Evolutionary conservation across 2,888 invertebrate species (phyloP).

Genomic region (Elmis aenea): DNA sequence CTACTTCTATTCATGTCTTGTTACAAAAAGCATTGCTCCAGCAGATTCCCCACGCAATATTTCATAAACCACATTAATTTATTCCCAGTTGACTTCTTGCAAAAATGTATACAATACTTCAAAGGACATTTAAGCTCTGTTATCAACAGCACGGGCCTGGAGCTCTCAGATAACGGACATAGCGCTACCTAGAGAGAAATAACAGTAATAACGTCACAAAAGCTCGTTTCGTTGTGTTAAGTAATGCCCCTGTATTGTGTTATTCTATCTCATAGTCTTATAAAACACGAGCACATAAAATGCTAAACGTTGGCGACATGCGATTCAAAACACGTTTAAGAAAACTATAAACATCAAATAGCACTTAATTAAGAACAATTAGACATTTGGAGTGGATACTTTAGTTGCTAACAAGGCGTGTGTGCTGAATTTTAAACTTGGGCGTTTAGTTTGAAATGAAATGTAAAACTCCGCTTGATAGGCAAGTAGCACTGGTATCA

Average conservation of each 20-base stretch:
- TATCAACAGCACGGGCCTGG: constrained; percentile 33
- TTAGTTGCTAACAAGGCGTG: too few species aligned
- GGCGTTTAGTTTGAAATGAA: neutral
- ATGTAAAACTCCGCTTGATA: neutral
- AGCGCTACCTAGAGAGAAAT: constrained; percentile 34
- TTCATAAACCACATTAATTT: constrained; percentile 12
- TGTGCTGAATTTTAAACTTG: neutral
- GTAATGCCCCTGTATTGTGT: constrained; percentile 1
- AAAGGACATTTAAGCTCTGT: constrained; percentile 33
- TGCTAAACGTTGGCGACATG: neutral
- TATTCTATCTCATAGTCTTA: neutral
- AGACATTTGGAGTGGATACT: too few species aligned
- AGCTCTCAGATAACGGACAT: constrained; percentile 33
- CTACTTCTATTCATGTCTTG: too few species aligned
- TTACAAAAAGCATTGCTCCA: too few species aligned
- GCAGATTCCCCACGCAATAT: too few species aligned
- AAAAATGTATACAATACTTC: constrained; percentile 32
- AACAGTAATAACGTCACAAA: constrained; percentile 24
- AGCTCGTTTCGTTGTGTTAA: constrained; percentile 13
- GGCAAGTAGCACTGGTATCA: neutral
- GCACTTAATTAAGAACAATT: neutral
- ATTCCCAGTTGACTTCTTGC: constrained; percentile 15
- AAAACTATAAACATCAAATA: neutral
- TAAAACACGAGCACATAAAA: neutral
- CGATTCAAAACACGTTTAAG: neutral